Evolutionary conservation across 2,113 vertebrate genomes (phyloP).

Genomic region (Coracopsis vasa): DNA sequence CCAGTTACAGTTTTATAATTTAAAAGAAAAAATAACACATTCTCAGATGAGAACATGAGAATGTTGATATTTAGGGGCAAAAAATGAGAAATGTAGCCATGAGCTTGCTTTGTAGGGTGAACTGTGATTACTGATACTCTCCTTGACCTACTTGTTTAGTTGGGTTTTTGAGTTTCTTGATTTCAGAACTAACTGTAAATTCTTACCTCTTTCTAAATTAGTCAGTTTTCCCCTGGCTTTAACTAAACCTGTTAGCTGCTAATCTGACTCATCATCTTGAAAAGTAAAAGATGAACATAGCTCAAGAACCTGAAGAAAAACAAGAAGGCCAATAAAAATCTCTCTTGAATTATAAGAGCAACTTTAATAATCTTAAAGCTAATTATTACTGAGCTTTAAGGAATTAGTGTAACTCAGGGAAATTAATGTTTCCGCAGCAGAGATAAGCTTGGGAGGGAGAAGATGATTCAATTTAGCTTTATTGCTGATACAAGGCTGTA

Average conservation of each 20-base stretch:
- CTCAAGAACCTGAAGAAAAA: not conserved
- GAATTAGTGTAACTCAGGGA: not conserved
- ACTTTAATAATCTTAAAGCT: not conserved
- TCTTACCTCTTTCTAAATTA: not conserved
- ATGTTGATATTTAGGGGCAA: not conserved
- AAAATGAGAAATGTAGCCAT: not conserved
- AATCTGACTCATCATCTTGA: not conserved
- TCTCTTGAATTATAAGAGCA: not conserved
- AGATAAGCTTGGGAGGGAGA: not conserved
- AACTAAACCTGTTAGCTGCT: not conserved
- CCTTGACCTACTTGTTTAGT: not conserved
- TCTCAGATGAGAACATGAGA: not conserved
- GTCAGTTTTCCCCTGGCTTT: not conserved
- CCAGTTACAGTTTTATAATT: not conserved
- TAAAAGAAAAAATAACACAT: not conserved
- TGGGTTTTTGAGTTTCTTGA: not conserved
- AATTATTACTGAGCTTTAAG: not conserved
- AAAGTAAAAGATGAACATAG: not conserved
- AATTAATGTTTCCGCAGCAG: not conserved
- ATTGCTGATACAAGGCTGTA: not conserved
- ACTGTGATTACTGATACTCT: not conserved
- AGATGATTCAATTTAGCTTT: not conserved
- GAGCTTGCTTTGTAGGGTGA: not conserved
- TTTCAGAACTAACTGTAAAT: not conserved
- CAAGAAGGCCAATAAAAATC: conserved; percentile 5